These are phyloP conservation scores for Otus scops DNA, from an alignment of 2,797 vertebrate genomes.

Conservation along the genomic window DNA sequence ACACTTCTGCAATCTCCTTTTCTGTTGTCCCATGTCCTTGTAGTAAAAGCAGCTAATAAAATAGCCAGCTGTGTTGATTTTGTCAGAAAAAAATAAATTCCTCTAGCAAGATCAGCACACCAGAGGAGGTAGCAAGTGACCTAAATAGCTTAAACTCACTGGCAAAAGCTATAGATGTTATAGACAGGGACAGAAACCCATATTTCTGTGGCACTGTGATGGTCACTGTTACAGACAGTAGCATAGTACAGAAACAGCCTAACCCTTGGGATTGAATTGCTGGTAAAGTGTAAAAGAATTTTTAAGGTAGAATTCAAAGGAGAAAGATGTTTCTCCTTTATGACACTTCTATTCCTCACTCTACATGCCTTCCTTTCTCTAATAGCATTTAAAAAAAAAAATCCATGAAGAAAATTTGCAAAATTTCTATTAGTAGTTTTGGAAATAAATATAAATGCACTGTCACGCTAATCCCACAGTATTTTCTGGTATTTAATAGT, in stretches of 20 bases:
- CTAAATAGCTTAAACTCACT: background rate
- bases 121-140: background rate
- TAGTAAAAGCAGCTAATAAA: background rate
- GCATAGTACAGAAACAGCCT: background rate
- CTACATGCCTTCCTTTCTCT: background rate
- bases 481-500: background rate
- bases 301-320: background rate
- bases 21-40: background rate
- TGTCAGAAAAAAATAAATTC: background rate
- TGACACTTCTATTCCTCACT: background rate
- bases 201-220: background rate
- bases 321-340: background rate
- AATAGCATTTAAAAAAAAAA: background rate
- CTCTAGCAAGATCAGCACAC: background rate
- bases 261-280: background rate
- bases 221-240: background rate
- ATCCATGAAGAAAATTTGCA: background rate
- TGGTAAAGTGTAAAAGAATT: background rate
- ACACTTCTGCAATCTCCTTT: background rate
- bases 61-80: background rate
- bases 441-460: background rate
- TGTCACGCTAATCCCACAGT: background rate
- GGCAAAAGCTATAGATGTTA: background rate
- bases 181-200: background rate
- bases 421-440: background rate